Base-by-base conservation (phyloP, 1,140 invertebrate species). In the Pygmarrhopalites habei region DNA sequence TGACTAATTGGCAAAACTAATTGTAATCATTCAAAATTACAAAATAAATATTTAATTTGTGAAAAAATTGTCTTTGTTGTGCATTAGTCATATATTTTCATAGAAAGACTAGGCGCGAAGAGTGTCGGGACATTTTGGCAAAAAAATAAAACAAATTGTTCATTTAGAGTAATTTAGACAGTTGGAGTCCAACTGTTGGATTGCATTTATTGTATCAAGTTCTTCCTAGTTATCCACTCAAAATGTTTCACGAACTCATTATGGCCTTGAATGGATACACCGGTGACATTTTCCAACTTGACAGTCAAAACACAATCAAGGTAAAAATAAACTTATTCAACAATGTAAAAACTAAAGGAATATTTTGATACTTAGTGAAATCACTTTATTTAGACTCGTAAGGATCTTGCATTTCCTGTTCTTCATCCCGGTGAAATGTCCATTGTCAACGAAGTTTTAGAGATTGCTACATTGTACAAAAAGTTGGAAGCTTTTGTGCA, bases 231-330 rank as follows among this genome's bases (percentile, higher is more conserved):
- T n/a, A n/a, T n/a, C n/a, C n/a, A 44, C 28, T 49, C 4, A 26
- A 39, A 44, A 70, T 70, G 69, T 61, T 59, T 41, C 69, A 70
- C 43, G 69, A 70, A 58, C 23, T 70, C 3, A 49, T 70, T 26
- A 29, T 70, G n/a, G 63, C 65, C 1, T 58, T 70, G 23, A 65
- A 41, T 47, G 69, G 69, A 14, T 52, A 46, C 39, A 17, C 60
- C 49, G 66, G 69, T 23, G 69, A 67, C 51, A 28, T 66, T 41
- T 67, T 67, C 49, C 25, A 60, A n/a, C 49, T 57, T 32, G 62
- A 67, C 44, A 59, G 26, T 10, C 19, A 49, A 19, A 15, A n/a
- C 28, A 7, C 25, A 3, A 35, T 57, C 35, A 51, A 29, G 30
- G 49, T 63, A 23, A 56, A n/a, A n/a, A 12, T 21, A 23, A 25